These are phyloP conservation scores for Jacana jacana DNA, from an alignment of 2,113 vertebrate genomes.

Conservation along the genomic window DNA sequence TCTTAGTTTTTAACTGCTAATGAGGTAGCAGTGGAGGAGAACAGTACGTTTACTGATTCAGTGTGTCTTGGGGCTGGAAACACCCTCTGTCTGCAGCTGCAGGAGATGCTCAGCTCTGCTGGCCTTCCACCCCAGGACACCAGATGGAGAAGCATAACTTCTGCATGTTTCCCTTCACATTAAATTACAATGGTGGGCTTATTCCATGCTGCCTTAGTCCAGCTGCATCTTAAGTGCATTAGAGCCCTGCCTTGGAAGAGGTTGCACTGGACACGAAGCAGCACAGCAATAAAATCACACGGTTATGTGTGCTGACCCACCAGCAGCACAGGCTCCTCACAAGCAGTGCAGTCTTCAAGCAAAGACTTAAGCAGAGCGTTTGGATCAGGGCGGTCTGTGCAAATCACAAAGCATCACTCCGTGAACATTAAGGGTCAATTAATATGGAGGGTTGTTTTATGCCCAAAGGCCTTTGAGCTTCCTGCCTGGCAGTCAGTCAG, in stretches of 20 bases:
- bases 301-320: not conserved
- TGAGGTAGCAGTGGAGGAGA: not conserved
- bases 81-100: conserved; percentile 24
- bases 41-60: not conserved
- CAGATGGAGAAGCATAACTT: not conserved
- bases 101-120: not conserved
- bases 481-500: not conserved
- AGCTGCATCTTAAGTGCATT: not conserved
- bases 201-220: not conserved
- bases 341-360: not conserved
- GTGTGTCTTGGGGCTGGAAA: conserved; percentile 21
- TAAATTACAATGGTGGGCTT: not conserved
- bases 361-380: not conserved
- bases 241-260: not conserved
- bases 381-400: accelerated
- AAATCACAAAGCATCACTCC: not conserved
- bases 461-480: not conserved
- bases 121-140: not conserved
- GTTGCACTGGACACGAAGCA: not conserved
- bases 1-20: conserved; percentile 19
- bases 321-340: not conserved
- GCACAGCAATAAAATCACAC: not conserved
- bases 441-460: not conserved
- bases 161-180: not conserved
- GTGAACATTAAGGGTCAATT: not conserved